Evolutionary conservation across 1,140 invertebrate species (phyloP), one percentile per base, ranked within the genome.

Genomic region (Apis florea): DNA sequence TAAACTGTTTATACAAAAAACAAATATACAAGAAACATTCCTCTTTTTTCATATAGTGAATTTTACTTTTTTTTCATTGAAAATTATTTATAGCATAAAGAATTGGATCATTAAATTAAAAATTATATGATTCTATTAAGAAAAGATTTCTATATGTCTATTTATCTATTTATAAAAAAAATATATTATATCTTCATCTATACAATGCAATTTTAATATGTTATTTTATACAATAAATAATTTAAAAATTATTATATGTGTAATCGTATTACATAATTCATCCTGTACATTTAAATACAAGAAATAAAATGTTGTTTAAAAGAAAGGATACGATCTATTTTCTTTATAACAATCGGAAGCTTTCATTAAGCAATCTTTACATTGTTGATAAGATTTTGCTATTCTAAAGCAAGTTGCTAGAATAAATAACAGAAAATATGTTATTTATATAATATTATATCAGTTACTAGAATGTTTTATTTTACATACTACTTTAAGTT

Each of bases 341-440:
- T 97, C 96, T 92, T 97, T 97, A 91, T 98, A 97, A 91, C 97
- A 96, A 83, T 98, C 96, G 1, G 97, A 96, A 58, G 98, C 96
- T 93, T 98, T 99, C 74, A 98, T 87, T 51, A 98, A 95, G 89
- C 96, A 97, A 24, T 98, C 96, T 91, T 96, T 98, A 77, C 97
- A 97, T 89, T 97, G 96, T 82, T 96, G 95, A 88, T 95, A 96
- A 24, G 97, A 96, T 90, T 97, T 97, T 9, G 96, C 97, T 92
- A 97, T 96, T 90, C 97, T 96, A 92, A 97, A 99, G 90, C 97
- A 98, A 58, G 97, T 98, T 10, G 98, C 98, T 98, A 93, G 74
- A 95, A 95, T 73, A 88, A 68, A 24, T 40, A 70, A n/a, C 13
- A 26, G 1, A 24, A 47, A 47, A 11, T 26, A 51, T 17, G 12